phyloP scores from a whole-genome alignment of 2,888 invertebrate species.

The Scaeva pyrastri region DNA sequence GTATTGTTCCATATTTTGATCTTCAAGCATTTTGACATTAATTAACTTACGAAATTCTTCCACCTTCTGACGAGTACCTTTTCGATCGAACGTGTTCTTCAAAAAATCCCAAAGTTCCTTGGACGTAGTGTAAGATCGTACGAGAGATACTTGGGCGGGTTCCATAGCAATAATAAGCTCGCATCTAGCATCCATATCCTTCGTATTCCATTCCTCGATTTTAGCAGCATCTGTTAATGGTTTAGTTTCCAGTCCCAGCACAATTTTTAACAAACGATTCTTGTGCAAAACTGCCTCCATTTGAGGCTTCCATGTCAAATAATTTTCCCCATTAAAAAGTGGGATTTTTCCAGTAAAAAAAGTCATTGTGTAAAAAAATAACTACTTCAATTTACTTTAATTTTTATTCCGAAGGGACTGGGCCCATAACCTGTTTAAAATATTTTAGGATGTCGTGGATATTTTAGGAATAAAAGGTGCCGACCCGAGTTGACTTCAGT shows the following conservation, averaged over 20 bases:
- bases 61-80: constrained; percentile 27
- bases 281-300: constrained; percentile 38
- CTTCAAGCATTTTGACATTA: constrained; percentile 28
- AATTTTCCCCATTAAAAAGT: too few relatives aligned
- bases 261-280: too few relatives aligned
- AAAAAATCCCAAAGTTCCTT: constrained; percentile 45
- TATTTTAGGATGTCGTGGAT: too few relatives aligned
- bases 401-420: too few relatives aligned
- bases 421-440: too few relatives aligned
- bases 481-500: too few relatives aligned
- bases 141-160: constrained; percentile 15
- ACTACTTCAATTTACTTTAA: too few relatives aligned
- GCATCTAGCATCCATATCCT: constrained; percentile 30
- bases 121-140: constrained; percentile 15
- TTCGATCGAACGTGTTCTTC: constrained; percentile 18
- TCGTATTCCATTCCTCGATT: constrained; percentile 12
- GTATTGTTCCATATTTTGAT: constrained; percentile 31
- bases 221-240: neutral
- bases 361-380: too few relatives aligned
- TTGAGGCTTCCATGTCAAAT: constrained; percentile 33
- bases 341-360: too few relatives aligned
- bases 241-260: neutral
- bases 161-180: constrained; percentile 11
- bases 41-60: constrained; percentile 45
- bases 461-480: too few relatives aligned